These are phyloP conservation scores for Lycodopsis pacificus DNA, from an alignment of 2,797 vertebrate species.

Conservation along the genomic window DNA sequence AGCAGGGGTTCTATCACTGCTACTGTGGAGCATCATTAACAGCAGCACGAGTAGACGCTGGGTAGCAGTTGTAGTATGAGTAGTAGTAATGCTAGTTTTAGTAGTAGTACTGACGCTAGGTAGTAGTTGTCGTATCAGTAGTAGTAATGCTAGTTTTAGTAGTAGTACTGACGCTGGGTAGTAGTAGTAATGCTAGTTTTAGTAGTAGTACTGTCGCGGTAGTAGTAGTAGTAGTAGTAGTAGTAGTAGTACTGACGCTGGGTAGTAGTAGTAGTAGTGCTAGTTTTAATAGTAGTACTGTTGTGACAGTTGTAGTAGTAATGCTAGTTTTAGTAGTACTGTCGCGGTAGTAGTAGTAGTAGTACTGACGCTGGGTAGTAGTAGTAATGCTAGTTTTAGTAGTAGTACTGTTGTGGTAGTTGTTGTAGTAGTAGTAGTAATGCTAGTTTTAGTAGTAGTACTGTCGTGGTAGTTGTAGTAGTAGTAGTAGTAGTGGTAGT, in stretches of 20 bases:
- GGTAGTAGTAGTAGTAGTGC: neutral
- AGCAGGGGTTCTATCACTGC: neutral
- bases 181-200: neutral
- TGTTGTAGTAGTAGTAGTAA: neutral
- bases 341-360: neutral
- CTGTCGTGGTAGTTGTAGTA: neutral
- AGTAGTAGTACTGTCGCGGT: constrained; percentile 64
- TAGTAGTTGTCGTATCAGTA: too few species aligned
- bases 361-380: neutral
- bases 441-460: neutral
- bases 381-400: neutral
- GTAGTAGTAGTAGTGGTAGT: neutral
- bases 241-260: neutral
- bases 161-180: neutral
- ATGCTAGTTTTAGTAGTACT: neutral
- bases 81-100: neutral
- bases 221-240: neutral
- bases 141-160: neutral
- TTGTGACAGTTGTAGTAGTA: neutral
- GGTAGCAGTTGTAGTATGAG: neutral
- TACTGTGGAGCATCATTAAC: neutral
- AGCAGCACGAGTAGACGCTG: neutral
- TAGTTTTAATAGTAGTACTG: neutral
- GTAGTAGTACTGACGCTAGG: neutral
- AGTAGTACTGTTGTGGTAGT: neutral